Evolutionary conservation across 2,113 vertebrate species (phyloP).

Genomic region (Sander vitreus): DNA sequence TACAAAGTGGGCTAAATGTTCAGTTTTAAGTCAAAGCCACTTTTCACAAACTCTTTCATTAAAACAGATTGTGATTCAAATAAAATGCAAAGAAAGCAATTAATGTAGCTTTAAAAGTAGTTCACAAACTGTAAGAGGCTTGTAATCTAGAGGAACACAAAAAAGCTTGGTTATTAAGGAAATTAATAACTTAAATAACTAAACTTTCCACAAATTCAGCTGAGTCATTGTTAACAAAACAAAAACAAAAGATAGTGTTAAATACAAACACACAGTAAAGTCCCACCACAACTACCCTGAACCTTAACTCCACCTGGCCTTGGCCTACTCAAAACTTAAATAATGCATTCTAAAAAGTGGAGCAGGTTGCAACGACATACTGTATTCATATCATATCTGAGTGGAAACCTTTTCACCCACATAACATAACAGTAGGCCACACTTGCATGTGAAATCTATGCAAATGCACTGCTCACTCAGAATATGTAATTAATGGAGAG

Average conservation of each 20-base stretch:
- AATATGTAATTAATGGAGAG: constrained; percentile 75
- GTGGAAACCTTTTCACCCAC: constrained; percentile 69
- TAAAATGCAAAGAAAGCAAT: no score
- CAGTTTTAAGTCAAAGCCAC: no score
- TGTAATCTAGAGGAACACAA: not conserved
- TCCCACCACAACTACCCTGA: constrained; percentile 1
- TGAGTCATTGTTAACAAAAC: not conserved
- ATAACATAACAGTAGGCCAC: constrained; percentile 62
- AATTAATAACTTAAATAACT: not conserved
- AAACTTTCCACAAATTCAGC: not conserved
- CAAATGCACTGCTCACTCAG: constrained; percentile 65
- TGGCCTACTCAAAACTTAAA: constrained; percentile 15
- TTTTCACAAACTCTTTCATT: no score
- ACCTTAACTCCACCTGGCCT: not conserved
- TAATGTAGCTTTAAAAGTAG: not conserved
- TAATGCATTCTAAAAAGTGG: constrained; percentile 2
- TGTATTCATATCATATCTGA: constrained; percentile 64
- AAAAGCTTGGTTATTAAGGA: not conserved
- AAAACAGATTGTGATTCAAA: no score
- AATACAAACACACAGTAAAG: not conserved
- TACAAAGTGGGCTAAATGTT: no score
- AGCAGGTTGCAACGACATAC: constrained; percentile 36
- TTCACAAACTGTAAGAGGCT: not conserved
- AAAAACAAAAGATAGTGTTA: not conserved
- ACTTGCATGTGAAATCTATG: constrained; percentile 73